phyloP scores from a whole-genome alignment of 1,140 invertebrate genomes.

The Bombus haemorrhoidalis region DNA sequence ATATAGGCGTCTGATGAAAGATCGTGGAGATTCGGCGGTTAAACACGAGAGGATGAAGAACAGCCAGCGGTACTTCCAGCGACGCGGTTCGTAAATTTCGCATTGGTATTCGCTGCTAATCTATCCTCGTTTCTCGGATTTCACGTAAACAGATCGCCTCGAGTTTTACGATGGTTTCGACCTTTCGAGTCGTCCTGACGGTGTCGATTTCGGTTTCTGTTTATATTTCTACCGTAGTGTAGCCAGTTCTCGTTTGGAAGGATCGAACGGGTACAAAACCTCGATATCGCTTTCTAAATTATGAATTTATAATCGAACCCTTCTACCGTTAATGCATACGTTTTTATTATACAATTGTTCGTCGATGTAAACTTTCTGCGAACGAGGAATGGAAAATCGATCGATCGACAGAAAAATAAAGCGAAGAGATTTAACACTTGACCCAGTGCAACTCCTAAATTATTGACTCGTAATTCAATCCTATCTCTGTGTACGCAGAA shows the following conservation, averaged over 20 bases:
- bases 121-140: background rate
- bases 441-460: background rate
- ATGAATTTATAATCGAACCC: too few species aligned
- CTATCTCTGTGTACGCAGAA: background rate
- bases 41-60: constrained; percentile 4
- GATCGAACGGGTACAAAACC: too few species aligned
- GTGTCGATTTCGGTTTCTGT: background rate
- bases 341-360: too few species aligned
- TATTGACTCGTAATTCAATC: background rate
- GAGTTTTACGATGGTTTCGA: background rate
- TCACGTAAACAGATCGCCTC: constrained; percentile 24
- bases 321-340: too few species aligned
- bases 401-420: too few species aligned
- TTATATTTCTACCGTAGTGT: too few species aligned
- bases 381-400: too few species aligned
- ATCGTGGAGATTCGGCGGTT: background rate
- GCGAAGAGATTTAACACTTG: too few species aligned
- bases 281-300: accelerated
- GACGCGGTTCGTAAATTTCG: constrained; percentile 28
- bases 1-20: background rate
- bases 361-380: too few species aligned
- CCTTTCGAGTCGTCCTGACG: background rate
- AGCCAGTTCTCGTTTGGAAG: accelerated
- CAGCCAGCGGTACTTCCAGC: background rate
- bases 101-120: background rate